Evolutionary conservation across 1,140 invertebrate genomes (phyloP).

Genomic region (Calycopis cecrops): DNA sequence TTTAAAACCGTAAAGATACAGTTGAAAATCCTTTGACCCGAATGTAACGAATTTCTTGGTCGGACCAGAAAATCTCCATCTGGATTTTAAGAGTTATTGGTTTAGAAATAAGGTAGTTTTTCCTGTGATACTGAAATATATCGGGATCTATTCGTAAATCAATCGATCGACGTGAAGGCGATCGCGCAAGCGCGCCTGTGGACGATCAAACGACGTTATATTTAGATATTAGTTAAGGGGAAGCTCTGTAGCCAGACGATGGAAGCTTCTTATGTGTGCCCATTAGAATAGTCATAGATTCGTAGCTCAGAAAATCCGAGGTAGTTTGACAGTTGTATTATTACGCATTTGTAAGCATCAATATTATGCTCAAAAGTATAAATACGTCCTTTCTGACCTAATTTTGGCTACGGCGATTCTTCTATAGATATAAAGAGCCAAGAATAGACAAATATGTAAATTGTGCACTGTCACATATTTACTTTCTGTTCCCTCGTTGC

Average conservation of each 20-base stretch:
- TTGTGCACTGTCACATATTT: too few species aligned
- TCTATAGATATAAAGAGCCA: too few species aligned
- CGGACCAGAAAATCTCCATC: background rate
- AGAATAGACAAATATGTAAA: too few species aligned
- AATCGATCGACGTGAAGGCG: slow-evolving; percentile 56
- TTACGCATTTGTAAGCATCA: background rate
- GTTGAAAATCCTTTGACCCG: background rate
- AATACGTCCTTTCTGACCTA: background rate
- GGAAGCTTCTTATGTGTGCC: slow-evolving; percentile 14
- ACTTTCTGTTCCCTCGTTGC: too few species aligned
- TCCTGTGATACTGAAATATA: slow-evolving; percentile 9
- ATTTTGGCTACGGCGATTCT: too few species aligned
- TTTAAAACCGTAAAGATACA: background rate
- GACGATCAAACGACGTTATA: slow-evolving; percentile 61
- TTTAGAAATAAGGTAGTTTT: slow-evolving; percentile 14
- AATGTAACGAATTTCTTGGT: background rate
- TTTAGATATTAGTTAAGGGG: slow-evolving; percentile 42
- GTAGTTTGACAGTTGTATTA: background rate
- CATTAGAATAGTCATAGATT: background rate
- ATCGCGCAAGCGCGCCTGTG: slow-evolving; percentile 55
- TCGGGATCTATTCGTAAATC: slow-evolving; percentile 55
- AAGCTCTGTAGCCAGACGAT: slow-evolving; percentile 14
- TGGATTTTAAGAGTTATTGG: slow-evolving; percentile 22
- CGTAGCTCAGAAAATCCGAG: background rate
- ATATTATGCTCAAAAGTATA: background rate